Evolutionary conservation across 1,140 invertebrate genomes (phyloP), one percentile per base, ranked within the genome.

Genomic region (Tetraneura akinire): DNA sequence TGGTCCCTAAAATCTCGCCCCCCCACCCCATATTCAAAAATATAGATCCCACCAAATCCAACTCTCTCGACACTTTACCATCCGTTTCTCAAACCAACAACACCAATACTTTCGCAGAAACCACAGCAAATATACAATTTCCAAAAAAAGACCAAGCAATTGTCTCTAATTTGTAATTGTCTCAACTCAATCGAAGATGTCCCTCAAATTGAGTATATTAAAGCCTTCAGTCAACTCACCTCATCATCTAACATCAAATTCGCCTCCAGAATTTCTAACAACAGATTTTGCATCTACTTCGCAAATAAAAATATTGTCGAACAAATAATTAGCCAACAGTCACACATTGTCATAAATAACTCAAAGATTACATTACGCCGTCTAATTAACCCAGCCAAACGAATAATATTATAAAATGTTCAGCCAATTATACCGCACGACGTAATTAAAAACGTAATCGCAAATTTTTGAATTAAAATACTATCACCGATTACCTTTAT

Each of bases 221-320:
- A 14, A 47, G 66, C 42, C 10, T 70, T 70, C 13, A 23, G 66
- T 16, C 10, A 14, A 70, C 10, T 70, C n/a, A 70, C 66, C 13
- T 1, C 21, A 14, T 42, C 66, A 8, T 13, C 10, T 4, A 70
- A 70, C 9, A 70, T 47, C 9, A 47, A 42, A 70, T 70, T 70
- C 47, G 42, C 66, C 13, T 70, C 42, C 2, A n/a, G 42, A n/a
- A 26, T 70, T 23, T 47, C 66, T 5, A 70, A 70, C 13, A 70
- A 70, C 18, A 37, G 66, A 1, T 70, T 70, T 26, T 70, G 66
- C 14, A 26, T 70, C 18, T 47, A 70, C 2, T 70, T 70, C 23
- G 14, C 42, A 42, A 47, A 47, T 21, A 70, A 23, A 70, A 70
- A 47, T 47, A 70, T 70, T 0, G 66, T 70, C 8, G 26, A 23